Evolutionary conservation across 1,140 invertebrate species (phyloP), one percentile per base, ranked within the genome.

Genomic region (Periplaneta americana): DNA sequence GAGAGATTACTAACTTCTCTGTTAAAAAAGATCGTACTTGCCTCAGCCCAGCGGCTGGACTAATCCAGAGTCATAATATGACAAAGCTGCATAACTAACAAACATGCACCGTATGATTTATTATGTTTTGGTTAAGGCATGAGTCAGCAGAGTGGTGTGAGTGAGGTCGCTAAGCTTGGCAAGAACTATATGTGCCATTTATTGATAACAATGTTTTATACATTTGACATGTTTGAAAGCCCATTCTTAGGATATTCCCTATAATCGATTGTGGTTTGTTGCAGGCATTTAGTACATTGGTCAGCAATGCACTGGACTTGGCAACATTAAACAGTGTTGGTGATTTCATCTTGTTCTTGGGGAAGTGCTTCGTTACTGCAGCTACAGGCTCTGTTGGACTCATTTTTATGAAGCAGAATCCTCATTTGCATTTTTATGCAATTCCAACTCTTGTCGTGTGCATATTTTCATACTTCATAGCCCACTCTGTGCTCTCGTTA

Each of bases 241-340:
- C 39, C 22, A 22, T 57, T 57, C 39, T 57, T 57, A 15, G 39
- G 22, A 13, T 57, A 57, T 57, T 57, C 39, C 39, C 39, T 22
- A 15, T 15, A 57, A 15, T 57, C 11, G 39, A 15, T 15, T 57
- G 39, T 75, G 31, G 31, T 78, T 18, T 37, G 5, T 78, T 74
- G 10, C 84, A 96, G 95, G 96, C 96, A n/a, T 97, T 97, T 89
- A 92, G 91, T 84, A 93, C 95, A 1, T 91, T 98, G 83, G 92
- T 94, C 9, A 93, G 91, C 84, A 98, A 99, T 88, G 94, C 94
- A 3, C 86, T 98, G 37, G 93, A 97, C 91, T 93, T 99, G 81
- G 94, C 95, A 17, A 96, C 97, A 0, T 96, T 99, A 75, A 98
- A 99, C 88, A 95, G 96, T 84, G 92, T 98, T 39, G 97, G 97